Conservation (phyloP, 2,113 vertebrate species). For the Cavia aperea region DNA sequence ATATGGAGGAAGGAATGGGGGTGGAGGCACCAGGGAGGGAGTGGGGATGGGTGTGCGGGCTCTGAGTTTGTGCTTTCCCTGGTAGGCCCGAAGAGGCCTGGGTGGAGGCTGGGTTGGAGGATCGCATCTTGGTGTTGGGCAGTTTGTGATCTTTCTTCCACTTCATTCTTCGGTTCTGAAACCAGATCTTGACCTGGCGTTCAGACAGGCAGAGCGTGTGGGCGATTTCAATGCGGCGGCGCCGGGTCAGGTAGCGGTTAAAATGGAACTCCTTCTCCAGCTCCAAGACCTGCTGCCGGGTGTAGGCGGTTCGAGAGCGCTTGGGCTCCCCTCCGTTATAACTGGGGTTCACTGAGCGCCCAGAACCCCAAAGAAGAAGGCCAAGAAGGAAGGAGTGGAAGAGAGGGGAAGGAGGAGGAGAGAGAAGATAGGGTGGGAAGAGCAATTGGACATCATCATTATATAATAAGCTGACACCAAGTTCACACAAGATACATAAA, state of each 20-base stretch:
- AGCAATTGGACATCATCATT: conserved; percentile 88
- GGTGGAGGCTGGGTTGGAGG: conserved; percentile 83
- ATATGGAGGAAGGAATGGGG: conserved; percentile 86
- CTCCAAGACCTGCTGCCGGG: conserved; percentile 98
- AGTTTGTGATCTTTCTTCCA: conserved; percentile 99
- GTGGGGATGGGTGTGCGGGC: conserved; percentile 73
- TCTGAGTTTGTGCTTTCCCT: conserved; percentile 83
- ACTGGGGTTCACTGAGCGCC: conserved; percentile 89
- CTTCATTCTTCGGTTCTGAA: conserved; percentile 98
- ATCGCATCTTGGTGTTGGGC: conserved; percentile 98
- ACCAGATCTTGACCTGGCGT: conserved; percentile 99
- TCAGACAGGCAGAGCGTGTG: conserved; percentile 97
- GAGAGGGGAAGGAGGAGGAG: conserved; percentile 53
- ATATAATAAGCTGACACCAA: conserved; percentile 83
- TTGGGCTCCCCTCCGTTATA: conserved; percentile 97
- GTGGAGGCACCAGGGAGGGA: conserved; percentile 82
- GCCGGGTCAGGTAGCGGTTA: conserved; percentile 98
- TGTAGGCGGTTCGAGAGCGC: conserved; percentile 98
- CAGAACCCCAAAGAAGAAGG: conserved; percentile 59
- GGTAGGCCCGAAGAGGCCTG: conserved; percentile 74
- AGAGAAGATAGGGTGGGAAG: conserved; percentile 70
- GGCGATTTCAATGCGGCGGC: conserved; percentile 97
- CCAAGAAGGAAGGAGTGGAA: conserved; percentile 51
- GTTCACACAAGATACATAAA: conserved; percentile 82
- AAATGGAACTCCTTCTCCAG: conserved; percentile 99